These are phyloP conservation scores for Drosophila subsilvestris DNA, from an alignment of 2,888 invertebrate genomes.

Conservation along the genomic window DNA sequence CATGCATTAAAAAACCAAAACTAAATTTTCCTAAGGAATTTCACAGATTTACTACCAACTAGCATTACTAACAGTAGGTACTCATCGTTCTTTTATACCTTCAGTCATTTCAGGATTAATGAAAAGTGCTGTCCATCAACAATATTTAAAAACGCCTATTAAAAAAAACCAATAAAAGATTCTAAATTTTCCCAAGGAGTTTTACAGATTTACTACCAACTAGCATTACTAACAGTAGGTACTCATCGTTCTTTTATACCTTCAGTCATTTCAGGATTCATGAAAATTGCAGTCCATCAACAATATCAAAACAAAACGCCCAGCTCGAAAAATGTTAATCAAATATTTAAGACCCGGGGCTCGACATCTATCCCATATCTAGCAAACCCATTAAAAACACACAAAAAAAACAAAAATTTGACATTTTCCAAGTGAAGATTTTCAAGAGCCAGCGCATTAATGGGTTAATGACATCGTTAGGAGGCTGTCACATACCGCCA, in stretches of 20 bases:
- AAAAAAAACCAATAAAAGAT: no score
- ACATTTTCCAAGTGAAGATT: constrained; percentile 9
- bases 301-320: background rate
- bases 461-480: constrained; percentile 50
- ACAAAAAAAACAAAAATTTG: background rate
- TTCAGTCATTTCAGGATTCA: background rate
- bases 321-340: background rate
- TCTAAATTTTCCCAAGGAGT: no score
- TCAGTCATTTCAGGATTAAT: background rate
- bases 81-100: no score
- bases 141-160: background rate
- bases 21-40: no score
- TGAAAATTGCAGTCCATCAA: background rate
- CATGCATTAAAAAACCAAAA: no score
- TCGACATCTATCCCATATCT: background rate
- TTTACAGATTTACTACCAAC: no score
- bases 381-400: no score
- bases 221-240: no score
- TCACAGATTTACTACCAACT: no score
- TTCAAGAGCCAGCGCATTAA: constrained; percentile 24
- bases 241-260: no score
- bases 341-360: background rate
- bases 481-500: constrained; percentile 3
- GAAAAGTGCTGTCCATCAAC: background rate
- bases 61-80: no score